These are phyloP conservation scores for Danio choprae DNA, from an alignment of 2,797 vertebrate species.

Conservation along the genomic window DNA sequence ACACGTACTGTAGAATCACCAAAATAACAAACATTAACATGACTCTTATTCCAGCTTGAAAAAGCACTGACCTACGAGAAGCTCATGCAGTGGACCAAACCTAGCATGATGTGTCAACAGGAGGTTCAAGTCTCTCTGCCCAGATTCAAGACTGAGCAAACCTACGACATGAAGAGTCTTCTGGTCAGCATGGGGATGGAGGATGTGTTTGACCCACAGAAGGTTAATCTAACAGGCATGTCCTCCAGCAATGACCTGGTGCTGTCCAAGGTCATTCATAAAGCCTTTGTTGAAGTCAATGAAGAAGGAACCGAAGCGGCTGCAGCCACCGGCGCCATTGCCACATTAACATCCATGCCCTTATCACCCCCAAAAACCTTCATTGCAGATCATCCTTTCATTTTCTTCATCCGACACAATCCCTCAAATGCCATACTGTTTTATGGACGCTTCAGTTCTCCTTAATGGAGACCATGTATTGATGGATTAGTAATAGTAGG, in stretches of 20 bases:
- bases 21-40: background rate
- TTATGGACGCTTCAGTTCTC: slow-evolving; percentile 42
- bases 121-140: background rate
- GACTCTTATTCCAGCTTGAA: background rate
- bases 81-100: slow-evolving; percentile 25
- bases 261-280: slow-evolving; percentile 24
- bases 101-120: background rate
- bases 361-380: slow-evolving; percentile 39
- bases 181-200: background rate
- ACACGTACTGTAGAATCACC: too few relatives aligned
- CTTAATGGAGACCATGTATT: slow-evolving; percentile 32
- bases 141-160: slow-evolving; percentile 19
- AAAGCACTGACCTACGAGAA: slow-evolving; percentile 7
- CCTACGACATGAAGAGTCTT: slow-evolving; percentile 7
- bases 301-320: slow-evolving; percentile 42
- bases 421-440: slow-evolving; percentile 44
- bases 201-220: background rate
- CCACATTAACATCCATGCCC: slow-evolving; percentile 34
- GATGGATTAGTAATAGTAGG: too few relatives aligned
- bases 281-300: slow-evolving; percentile 43
- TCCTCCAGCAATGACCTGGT: background rate
- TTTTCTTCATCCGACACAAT: slow-evolving; percentile 55
- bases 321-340: background rate
- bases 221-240: slow-evolving; percentile 23
- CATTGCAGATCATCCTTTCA: slow-evolving; percentile 44